A percentile compares a stretch with the other conserved stretches of the same genome.
Evolutionary conservation across 37 sponge, comb jelly and placozoan species (phyloP).

Genomic region (Eunapius fragilis): DNA sequence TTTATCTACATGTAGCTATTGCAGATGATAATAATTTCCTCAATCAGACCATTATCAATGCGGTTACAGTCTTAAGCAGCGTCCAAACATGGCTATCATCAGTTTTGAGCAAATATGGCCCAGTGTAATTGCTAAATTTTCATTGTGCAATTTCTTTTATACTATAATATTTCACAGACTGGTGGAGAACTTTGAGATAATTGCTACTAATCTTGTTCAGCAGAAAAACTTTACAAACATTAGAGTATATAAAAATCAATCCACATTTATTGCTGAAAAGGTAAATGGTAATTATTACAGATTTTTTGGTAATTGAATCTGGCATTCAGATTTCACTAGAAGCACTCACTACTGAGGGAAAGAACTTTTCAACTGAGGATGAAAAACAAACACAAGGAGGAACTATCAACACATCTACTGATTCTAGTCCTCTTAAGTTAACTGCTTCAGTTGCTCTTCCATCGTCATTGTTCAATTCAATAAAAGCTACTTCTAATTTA

Average conservation of each 20-base stretch:
- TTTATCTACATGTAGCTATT: not conserved
- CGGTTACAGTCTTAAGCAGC: not conserved
- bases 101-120: not conserved
- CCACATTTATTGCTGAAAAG: conserved; percentile 15
- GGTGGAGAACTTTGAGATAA: conserved; percentile 41
- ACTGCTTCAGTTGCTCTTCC: no score
- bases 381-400: no score
- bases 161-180: conserved; percentile 8
- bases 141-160: not conserved
- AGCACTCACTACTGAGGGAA: no score
- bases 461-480: no score
- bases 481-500: no score
- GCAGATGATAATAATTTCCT: no score
- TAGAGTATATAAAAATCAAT: conserved; percentile 1
- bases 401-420: no score
- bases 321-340: no score
- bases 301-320: no score
- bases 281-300: conserved; percentile 32
- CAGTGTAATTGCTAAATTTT: not conserved
- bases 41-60: not conserved
- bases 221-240: conserved; percentile 16
- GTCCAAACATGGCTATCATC: not conserved
- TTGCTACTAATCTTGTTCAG: conserved; percentile 19
- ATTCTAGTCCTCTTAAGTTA: no score
- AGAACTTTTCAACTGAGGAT: no score